Evolutionary conservation across 2,888 invertebrate genomes (phyloP), one percentile per base, ranked within the genome.

Genomic region (Tetheella fluctuosa): DNA sequence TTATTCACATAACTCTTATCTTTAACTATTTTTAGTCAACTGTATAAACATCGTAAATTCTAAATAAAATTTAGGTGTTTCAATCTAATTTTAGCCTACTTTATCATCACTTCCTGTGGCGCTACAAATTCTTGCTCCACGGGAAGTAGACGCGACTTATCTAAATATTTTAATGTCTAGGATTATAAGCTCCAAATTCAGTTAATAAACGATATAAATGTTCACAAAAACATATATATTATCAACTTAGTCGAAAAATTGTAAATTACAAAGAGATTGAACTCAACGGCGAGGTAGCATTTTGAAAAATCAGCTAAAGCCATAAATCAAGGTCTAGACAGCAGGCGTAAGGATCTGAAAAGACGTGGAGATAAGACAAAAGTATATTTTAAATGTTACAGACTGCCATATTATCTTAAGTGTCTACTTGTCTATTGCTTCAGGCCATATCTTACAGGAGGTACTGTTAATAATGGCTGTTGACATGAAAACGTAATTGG

Each of bases 1-100:
- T 64, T 64, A 61, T 57, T 56, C 55, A 62, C 61, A 52, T 62
- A 28, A 37, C 55, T 53, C 58, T 52, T 60, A 39, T 59, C 60
- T 34, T 57, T 59, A 4, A 59, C 39, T 20, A 30, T 25, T 23
- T 42, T 52, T 20, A n/a, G 34, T 12, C 12, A 1, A 13, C 39
- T 39, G 39, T 39, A n/a, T 39, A 39, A 39, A 17, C 17, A 17
- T 17, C 42, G 42, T 42, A 10, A 48, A 7, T 48, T 48, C 20
- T n/a, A 20, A 48, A 48, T n/a, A 2, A 17, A 42, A 42, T 48
- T 7, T 20, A 48, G 20, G 20, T 48, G 48, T 48, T 48, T 48
- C 20, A 48, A 48, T 48, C 48, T 20, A 48, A 20, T 48, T 48
- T 48, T 20, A 48, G 17, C 48, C 48, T 48, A 48, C 20, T 48